Evolutionary conservation across 1,140 invertebrate genomes (phyloP), one percentile per base, ranked within the genome.

Genomic region (Drosophila santomea): DNA sequence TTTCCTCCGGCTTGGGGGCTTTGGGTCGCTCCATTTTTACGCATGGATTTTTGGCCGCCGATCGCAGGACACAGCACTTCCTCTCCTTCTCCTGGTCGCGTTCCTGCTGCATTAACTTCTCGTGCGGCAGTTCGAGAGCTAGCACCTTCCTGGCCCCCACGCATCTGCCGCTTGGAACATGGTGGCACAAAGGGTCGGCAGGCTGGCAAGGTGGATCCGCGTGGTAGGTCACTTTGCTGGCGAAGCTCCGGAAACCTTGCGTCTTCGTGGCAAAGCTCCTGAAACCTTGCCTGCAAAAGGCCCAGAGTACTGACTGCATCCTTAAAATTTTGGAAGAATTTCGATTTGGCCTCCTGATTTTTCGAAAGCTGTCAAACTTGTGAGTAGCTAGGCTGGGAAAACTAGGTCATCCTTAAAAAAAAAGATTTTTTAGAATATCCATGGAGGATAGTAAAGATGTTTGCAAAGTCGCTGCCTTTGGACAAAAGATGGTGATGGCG

Each of bases 51-150:
- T 5, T 25, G 14, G 23, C 36, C 4, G 35, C 39, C 23, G 25
- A 23, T 17, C 80, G 72, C 5, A 50, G 10, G 0, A 73, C 20
- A n/a, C 76, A 68, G 48, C 69, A 82, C 12, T 45, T 52, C 0
- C 8, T 1, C 23, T 60, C 60, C 23, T 41, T 4, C 41, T 57
- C 17, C 3, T 39, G 14, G 5, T 35, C 38, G 32, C 3, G 14
- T 28, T 32, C 32, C 15, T 61, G 32, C 3, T 57, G 39, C 52
- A 69, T 8, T 10, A 61, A 15, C 17, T 48, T 61, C 8, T 74
- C 54, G 12, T 45, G 41, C 0, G 77, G 78, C 36, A 80, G 23
- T 14, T 61, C 10, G 3, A 11, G 35, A 6, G n/a, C 32, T 1
- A 80, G 35, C 10, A 25, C 8, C n/a, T 48, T 23, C 0, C n/a